A percentile compares a stretch with the other conserved stretches of the same genome.
Evolutionary conservation across 2,113 vertebrate genomes (phyloP).

Genomic region (Gobius niger): DNA sequence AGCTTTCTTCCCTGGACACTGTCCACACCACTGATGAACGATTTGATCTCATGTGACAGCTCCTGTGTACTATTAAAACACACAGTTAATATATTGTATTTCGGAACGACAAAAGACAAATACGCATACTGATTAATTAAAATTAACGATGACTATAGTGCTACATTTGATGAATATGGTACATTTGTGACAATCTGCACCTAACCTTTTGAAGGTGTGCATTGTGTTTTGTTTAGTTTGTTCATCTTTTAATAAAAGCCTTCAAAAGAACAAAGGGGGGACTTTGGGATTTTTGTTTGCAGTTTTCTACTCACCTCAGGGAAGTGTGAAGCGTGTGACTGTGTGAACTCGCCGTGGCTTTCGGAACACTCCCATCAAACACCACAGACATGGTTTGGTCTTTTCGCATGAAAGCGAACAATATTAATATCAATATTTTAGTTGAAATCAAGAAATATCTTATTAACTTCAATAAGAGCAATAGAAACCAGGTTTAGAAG

Average conservation of each 20-base stretch:
- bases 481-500: not conserved
- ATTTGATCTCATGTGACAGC: constrained; percentile 89
- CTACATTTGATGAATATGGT: too few relatives aligned
- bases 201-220: too few relatives aligned
- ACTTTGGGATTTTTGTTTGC: too few relatives aligned
- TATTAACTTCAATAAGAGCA: not conserved
- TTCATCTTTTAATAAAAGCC: not conserved
- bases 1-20: constrained; percentile 85
- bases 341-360: constrained; percentile 77
- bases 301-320: constrained; percentile 66
- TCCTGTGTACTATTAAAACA: constrained; percentile 80
- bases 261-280: too few relatives aligned
- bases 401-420: constrained; percentile 29
- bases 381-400: constrained; percentile 73
- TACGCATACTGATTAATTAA: too few relatives aligned
- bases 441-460: constrained; percentile 43
- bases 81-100: not conserved
- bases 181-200: too few relatives aligned
- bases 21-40: constrained; percentile 87
- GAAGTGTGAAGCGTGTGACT: constrained; percentile 59
- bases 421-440: not conserved
- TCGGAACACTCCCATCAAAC: constrained; percentile 73
- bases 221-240: too few relatives aligned
- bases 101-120: too few relatives aligned
- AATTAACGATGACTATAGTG: too few relatives aligned